Evolutionary conservation across 2,888 invertebrate species (phyloP).

Genomic region (Sinodicranocentrus sp.): DNA sequence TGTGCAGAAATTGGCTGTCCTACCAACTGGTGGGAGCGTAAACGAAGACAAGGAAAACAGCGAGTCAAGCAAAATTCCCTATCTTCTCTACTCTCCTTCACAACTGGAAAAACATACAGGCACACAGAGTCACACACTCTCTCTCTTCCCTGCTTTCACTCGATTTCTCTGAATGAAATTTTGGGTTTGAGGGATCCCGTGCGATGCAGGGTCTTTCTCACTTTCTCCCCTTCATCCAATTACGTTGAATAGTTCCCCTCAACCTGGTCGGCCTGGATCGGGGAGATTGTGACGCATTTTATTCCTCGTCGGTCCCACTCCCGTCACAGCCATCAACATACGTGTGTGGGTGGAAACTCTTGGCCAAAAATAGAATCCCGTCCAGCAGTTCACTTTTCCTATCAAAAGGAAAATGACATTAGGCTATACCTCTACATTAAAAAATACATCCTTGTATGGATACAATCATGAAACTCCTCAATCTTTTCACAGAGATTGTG

Average conservation of each 20-base stretch:
- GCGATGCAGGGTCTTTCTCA: constrained; percentile 5
- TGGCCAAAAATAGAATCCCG: constrained; percentile 69
- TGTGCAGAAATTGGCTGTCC: constrained; percentile 34
- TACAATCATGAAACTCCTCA: no score
- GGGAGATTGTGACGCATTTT: constrained; percentile 69
- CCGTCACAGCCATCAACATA: constrained; percentile 71
- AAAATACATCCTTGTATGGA: no score
- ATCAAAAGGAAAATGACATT: constrained; percentile 41
- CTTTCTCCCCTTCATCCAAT: constrained; percentile 46
- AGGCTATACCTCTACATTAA: background rate
- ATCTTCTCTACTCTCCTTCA: no score
- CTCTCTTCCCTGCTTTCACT: constrained; percentile 45
- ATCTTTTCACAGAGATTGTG: no score
- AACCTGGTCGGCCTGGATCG: constrained; percentile 47
- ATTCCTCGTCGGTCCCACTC: constrained; percentile 11
- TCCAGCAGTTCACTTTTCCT: constrained; percentile 59
- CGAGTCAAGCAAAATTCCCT: background rate
- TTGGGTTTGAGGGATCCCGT: constrained; percentile 34
- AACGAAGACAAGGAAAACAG: background rate
- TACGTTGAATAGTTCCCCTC: constrained; percentile 37
- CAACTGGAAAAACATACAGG: background rate
- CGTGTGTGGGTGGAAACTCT: constrained; percentile 66
- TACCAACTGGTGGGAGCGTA: background rate
- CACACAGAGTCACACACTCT: background rate
- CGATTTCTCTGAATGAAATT: constrained; percentile 71